A percentile compares a stretch with the other conserved stretches of the same genome.
phyloP scores from a whole-genome alignment of 1,140 invertebrate genomes.

The Ostrea denselamellosa region DNA sequence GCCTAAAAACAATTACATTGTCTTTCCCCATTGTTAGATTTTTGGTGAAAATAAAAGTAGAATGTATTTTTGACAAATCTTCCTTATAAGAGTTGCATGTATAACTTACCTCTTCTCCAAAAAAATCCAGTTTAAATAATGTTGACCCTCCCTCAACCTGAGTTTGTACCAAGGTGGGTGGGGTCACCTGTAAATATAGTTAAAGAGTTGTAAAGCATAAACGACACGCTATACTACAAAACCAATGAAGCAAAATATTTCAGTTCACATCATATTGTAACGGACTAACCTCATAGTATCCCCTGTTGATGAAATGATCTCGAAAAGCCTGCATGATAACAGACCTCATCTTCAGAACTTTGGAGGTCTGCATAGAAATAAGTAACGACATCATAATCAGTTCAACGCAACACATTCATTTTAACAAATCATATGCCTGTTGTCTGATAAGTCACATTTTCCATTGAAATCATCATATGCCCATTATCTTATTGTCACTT shows the following conservation, averaged over 20 bases:
- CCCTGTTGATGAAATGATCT: slow-evolving; percentile 91
- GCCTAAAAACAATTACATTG: no score
- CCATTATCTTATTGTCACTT: no score
- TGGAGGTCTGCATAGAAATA: slow-evolving; percentile 85
- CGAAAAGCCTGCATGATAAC: slow-evolving; percentile 94
- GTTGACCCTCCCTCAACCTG: slow-evolving; percentile 99
- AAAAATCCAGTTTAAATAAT: slow-evolving; percentile 96
- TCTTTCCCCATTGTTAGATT: no score
- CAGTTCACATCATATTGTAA: neutral
- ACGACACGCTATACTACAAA: neutral
- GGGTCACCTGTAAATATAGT: slow-evolving; percentile 84
- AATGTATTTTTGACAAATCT: no score
- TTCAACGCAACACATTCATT: no score
- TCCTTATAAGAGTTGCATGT: no score
- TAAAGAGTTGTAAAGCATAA: neutral
- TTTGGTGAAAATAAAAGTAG: no score
- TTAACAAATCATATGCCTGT: slow-evolving; percentile 91
- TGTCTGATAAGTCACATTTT: slow-evolving; percentile 92
- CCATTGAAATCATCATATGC: no score
- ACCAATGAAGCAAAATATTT: no score
- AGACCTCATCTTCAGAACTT: slow-evolving; percentile 93
- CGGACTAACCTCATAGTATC: slow-evolving; percentile 87
- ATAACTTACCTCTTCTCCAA: slow-evolving; percentile 85
- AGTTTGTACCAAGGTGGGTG: slow-evolving; percentile 94
- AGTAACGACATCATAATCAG: neutral